Conservation (phyloP, 2,888 invertebrate genomes). For the Hypselothyrea guttata region DNA sequence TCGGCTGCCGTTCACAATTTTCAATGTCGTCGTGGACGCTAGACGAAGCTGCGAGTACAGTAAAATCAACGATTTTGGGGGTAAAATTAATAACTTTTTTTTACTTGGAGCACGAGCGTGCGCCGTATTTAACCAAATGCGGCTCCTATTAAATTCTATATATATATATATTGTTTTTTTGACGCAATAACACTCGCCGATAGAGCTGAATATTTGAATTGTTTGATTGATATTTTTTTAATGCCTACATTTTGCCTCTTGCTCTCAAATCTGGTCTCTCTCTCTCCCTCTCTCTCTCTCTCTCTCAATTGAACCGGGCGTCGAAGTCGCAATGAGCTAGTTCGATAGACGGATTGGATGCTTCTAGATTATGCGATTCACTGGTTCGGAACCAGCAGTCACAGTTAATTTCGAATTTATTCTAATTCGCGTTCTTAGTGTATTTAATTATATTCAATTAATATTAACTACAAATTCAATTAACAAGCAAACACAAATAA, state of each 20-base stretch:
- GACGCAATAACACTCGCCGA: slow-evolving; percentile 21
- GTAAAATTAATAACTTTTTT: slow-evolving; percentile 53
- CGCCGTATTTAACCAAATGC: slow-evolving; percentile 18
- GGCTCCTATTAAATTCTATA: slow-evolving; percentile 25
- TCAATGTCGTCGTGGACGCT: slow-evolving; percentile 69
- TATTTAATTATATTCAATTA: no score
- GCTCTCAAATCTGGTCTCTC: slow-evolving; percentile 14
- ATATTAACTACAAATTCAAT: no score
- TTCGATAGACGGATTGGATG: not conserved
- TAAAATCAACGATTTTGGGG: slow-evolving; percentile 51
- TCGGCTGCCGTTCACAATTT: slow-evolving; percentile 62
- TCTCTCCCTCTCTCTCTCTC: slow-evolving; percentile 7
- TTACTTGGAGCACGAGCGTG: slow-evolving; percentile 40
- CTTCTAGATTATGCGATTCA: not conserved
- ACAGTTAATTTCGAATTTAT: no score
- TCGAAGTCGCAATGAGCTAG: not conserved
- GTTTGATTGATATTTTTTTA: slow-evolving; percentile 43
- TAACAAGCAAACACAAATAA: no score
- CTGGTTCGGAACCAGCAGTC: no score
- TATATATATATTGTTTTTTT: slow-evolving; percentile 31
- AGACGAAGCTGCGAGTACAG: slow-evolving; percentile 63
- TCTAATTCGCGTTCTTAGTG: no score
- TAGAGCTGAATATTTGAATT: slow-evolving; percentile 24
- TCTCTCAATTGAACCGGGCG: slow-evolving; percentile 1
- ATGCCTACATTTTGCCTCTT: slow-evolving; percentile 35